A percentile compares a stretch with the other conserved stretches of the same genome.
Evolutionary conservation across 1,140 invertebrate species (phyloP).

Genomic region (Diorhabda sublineata): DNA sequence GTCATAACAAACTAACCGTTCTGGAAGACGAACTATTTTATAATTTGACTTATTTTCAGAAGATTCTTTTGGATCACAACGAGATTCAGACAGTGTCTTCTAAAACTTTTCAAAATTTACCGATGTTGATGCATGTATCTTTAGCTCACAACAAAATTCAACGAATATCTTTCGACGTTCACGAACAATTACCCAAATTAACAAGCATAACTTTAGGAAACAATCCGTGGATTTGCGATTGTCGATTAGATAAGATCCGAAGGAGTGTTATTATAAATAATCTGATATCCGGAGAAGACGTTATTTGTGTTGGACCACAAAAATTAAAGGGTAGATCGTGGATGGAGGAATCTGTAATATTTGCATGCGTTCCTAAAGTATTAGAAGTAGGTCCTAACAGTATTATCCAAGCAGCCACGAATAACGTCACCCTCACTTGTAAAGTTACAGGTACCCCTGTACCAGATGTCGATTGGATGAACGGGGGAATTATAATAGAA

Average conservation of each 20-base stretch:
- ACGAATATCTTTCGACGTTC: slow-evolving; percentile 41
- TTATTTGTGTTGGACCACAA: slow-evolving; percentile 65
- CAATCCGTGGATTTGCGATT: slow-evolving; percentile 88
- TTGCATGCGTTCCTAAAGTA: slow-evolving; percentile 80
- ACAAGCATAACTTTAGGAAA: slow-evolving; percentile 71
- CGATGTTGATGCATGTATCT: slow-evolving; percentile 61
- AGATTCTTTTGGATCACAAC: slow-evolving; percentile 73
- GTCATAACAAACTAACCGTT: slow-evolving; percentile 66
- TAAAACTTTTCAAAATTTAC: slow-evolving; percentile 67
- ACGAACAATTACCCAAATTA: slow-evolving; percentile 56
- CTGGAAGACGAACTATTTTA: slow-evolving; percentile 72
- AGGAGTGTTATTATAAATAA: slow-evolving; percentile 69
- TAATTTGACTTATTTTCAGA: slow-evolving; percentile 69
- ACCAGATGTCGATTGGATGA: slow-evolving; percentile 72
- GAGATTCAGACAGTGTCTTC: slow-evolving; percentile 62
- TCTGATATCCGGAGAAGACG: slow-evolving; percentile 64
- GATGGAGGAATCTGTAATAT: slow-evolving; percentile 64
- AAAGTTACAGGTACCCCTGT: slow-evolving; percentile 70
- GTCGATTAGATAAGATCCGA: slow-evolving; percentile 71
- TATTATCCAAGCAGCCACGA: slow-evolving; percentile 56
- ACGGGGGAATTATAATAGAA: slow-evolving; percentile 61
- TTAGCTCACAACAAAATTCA: slow-evolving; percentile 68
- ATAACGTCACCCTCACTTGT: slow-evolving; percentile 73
- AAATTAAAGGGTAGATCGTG: slow-evolving; percentile 63
- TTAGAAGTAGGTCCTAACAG: slow-evolving; percentile 52